Evolutionary conservation across 1,140 invertebrate species (phyloP), one percentile per base, ranked within the genome.

Genomic region (Frieseomelitta varia): DNA sequence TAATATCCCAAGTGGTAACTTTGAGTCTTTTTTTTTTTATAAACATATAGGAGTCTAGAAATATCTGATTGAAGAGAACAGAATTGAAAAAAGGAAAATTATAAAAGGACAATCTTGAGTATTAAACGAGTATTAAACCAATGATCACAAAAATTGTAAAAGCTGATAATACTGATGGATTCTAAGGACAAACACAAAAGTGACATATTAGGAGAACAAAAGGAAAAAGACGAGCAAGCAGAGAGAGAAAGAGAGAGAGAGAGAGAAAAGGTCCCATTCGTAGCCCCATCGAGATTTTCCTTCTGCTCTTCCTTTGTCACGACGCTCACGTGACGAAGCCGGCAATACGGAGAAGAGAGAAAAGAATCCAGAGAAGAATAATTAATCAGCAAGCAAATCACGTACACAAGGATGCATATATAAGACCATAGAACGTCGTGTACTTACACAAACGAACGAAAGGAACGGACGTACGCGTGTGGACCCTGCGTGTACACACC

Each of bases 341-440:
- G 17, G 65, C 56, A 73, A 17, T 17, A 27, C 4, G 17, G 17
- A 17, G 68, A 67, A 79, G 82, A 67, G 55, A 58, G 61, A 85
- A 85, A 75, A 88, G 79, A 79, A 56, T 79, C 53, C 73, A 86
- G 79, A 65, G 89, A 84, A 83, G 81, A 88, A 91, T 86, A 92
- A 92, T 92, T 90, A 91, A 92, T 93, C 85, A 61, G 88, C 90
- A 93, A 71, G 87, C 92, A 39, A 87, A 89, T 91, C 92, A 93
- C 92, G 92, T 92, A 88, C 84, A 68, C 71, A 39, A 30, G 74
- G 79, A 63, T 80, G 81, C 88, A 87, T 79, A 85, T 86, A 87
- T 86, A 91, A 89, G 84, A 89, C 84, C 84, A 87, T 90, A 87
- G 85, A 86, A 86, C 80, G 81, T 47, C 39, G 74, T 69, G 69